A percentile compares a stretch with the other conserved stretches of the same genome.
phyloP scores from a whole-genome alignment of 2,113 vertebrate species.

The Philantomba maxwellii region DNA sequence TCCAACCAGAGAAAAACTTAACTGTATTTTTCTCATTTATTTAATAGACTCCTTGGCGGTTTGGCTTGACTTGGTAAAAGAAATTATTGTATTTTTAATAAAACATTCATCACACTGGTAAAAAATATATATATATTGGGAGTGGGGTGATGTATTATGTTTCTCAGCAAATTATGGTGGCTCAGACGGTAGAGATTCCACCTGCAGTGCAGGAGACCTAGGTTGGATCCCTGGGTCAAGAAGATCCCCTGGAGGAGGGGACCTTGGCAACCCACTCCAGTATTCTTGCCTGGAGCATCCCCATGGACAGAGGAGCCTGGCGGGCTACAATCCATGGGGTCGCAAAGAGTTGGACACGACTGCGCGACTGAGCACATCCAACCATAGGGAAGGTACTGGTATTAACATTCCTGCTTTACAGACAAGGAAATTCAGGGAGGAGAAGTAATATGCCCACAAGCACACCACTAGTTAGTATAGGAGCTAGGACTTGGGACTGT shows the following conservation, averaged over 20 bases:
- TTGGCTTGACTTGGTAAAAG: background rate
- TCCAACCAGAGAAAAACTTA: background rate
- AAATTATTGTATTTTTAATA: conserved; percentile 28
- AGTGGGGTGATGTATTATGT: background rate
- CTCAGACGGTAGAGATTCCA: background rate
- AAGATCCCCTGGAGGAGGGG: no score
- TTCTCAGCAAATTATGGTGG: background rate
- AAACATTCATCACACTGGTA: background rate
- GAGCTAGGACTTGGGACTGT: background rate
- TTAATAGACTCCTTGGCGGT: background rate
- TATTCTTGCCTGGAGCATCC: background rate
- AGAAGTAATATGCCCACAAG: background rate
- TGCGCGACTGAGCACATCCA: background rate
- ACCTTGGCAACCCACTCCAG: no score
- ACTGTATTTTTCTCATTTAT: background rate
- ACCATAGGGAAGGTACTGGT: background rate
- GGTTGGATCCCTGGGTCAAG: background rate
- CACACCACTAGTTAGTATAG: background rate
- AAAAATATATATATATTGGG: background rate
- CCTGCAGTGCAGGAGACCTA: background rate
- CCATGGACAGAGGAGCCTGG: background rate
- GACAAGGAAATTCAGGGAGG: background rate
- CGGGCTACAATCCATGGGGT: background rate
- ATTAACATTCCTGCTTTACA: background rate
- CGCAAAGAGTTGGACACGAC: background rate